Conservation (phyloP, 2,797 vertebrate species). For the Acanthornis magna region DNA sequence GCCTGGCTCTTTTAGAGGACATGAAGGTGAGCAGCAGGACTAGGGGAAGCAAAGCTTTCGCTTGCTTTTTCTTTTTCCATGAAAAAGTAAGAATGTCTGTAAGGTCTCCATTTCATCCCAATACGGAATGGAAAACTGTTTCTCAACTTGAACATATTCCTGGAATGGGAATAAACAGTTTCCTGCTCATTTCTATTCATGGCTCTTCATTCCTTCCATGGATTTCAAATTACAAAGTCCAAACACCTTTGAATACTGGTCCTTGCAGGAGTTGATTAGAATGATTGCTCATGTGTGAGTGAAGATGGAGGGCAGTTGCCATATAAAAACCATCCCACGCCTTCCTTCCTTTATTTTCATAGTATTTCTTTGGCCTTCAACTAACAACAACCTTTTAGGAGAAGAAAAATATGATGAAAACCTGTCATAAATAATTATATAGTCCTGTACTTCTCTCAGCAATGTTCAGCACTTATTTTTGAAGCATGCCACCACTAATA, state of each 20-base stretch:
- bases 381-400: constrained; percentile 26
- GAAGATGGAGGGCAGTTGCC: neutral
- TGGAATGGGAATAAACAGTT: neutral
- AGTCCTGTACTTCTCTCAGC: neutral
- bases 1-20: neutral
- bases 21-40: neutral
- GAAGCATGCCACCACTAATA: constrained; percentile 42
- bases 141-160: neutral
- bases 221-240: neutral
- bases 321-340: neutral
- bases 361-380: constrained; percentile 46
- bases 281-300: neutral
- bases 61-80: neutral
- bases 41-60: neutral
- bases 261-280: neutral
- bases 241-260: neutral
- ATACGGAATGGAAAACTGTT: constrained; percentile 30
- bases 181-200: constrained; percentile 8
- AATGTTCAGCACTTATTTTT: constrained; percentile 54
- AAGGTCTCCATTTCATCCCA: neutral
- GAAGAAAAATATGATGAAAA: constrained; percentile 39
- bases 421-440: constrained; percentile 61
- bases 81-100: neutral
- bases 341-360: constrained; percentile 39
- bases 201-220: neutral